Base-by-base conservation (phyloP, 2,797 vertebrate genomes). In the Trachurus trachurus region DNA sequence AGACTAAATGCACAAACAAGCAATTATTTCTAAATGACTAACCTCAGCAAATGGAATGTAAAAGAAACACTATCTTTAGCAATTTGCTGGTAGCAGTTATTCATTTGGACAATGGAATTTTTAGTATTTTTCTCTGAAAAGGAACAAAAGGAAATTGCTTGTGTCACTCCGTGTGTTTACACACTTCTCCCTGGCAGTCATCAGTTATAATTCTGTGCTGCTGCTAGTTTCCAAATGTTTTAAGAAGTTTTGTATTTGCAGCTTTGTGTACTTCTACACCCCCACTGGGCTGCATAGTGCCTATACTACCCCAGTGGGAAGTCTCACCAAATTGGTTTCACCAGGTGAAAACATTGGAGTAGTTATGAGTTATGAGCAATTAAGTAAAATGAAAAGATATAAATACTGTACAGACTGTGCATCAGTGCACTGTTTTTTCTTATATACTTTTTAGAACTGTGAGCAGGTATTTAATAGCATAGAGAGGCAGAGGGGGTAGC, bases 1-100 rank as follows among this genome's bases (percentile, higher is more conserved):
- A 59, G 49, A 70, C 69, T 56, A 62, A 78, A 79, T 72, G 74
- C 70, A 80, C 57, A 80, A 87, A 84, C 81, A 89, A 86, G 70
- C 82, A 87, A 85, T 90, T 81, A 86, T 80, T 81, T 77, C 53
- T 26, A 65, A 80, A 80, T 78, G 47, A 70, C 70, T 63, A 73
- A 80, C 79, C 64, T 68, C 65, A 5, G 19, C 64, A 50, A 64
- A 53, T 49, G 8, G 37, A 66, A 74, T 73, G 44, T 64, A 65
- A 77, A 73, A 71, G 50, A 84, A 68, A 74, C 29, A 60, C 50
- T 16, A 61, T 73, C 58, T 39, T 37, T 42, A 29, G 52, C 59
- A 64, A 76, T 78, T 70, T 83, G 47, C 29, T 22, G 40, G 50
- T 17, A 11, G 42, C 73, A 82, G 78, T 84, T 77, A 80, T 82